A percentile compares a stretch with the other conserved stretches of the same genome.
Evolutionary conservation across 2,797 vertebrate genomes (phyloP).

Genomic region (Anabacerthia variegaticeps): DNA sequence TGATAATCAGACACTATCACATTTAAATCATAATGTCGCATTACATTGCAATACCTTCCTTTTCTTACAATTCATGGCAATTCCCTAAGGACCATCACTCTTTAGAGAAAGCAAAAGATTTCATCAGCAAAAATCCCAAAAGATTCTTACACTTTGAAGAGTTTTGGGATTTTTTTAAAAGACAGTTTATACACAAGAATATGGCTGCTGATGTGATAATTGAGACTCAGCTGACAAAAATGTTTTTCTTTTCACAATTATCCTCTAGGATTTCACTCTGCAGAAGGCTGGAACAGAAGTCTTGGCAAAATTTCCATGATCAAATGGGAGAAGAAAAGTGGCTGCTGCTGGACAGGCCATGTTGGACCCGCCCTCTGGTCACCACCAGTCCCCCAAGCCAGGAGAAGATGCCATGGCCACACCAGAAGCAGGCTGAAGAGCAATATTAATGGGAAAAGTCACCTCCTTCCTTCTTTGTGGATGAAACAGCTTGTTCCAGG

Average conservation of each 20-base stretch:
- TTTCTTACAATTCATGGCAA: conserved; percentile 37
- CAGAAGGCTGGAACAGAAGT: background rate
- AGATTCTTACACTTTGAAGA: conserved; percentile 27
- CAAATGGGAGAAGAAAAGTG: background rate
- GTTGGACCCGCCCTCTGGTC: background rate
- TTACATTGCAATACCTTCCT: conserved; percentile 45
- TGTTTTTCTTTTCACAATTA: conserved; percentile 29
- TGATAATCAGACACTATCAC: conserved; percentile 54
- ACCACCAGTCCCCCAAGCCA: background rate
- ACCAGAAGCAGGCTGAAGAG: background rate
- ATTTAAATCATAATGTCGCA: conserved; percentile 57
- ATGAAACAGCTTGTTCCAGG: background rate
- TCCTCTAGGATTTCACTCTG: background rate
- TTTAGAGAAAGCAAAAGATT: conserved; percentile 49
- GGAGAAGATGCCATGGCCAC: background rate
- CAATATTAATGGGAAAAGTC: background rate
- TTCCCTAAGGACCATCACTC: conserved; percentile 30
- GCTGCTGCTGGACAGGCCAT: background rate
- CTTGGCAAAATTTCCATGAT: background rate
- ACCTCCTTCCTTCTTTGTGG: background rate
- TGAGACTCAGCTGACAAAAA: conserved; percentile 63
- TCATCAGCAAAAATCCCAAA: conserved; percentile 47
- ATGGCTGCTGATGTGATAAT: conserved; percentile 55
- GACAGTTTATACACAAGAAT: conserved; percentile 55
- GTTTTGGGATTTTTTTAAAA: background rate